phyloP scores from a whole-genome alignment of 1,140 invertebrate species.

The Diachasmimorpha longicaudata region DNA sequence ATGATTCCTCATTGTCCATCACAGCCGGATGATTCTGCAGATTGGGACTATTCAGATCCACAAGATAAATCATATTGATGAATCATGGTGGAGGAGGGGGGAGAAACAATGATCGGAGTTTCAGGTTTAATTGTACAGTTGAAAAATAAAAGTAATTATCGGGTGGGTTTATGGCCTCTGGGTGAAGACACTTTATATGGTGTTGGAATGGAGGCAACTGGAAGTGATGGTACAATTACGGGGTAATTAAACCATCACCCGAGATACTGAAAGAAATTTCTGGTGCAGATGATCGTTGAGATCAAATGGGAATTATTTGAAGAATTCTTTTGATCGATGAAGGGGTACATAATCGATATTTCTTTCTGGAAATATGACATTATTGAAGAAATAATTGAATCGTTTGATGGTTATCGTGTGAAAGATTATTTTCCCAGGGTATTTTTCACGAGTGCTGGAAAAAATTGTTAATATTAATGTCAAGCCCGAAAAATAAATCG shows the following conservation, averaged over 20 bases:
- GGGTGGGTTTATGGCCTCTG: background rate
- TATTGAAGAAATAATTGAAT: background rate
- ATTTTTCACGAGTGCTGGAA: too few relatives aligned
- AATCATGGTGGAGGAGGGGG: background rate
- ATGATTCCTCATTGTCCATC: background rate
- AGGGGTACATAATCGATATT: background rate
- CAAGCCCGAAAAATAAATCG: too few relatives aligned
- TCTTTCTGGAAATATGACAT: background rate
- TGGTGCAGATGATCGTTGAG: background rate
- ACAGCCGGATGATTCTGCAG: too few relatives aligned
- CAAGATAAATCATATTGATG: background rate
- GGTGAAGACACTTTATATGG: background rate
- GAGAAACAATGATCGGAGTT: background rate
- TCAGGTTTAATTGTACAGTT: background rate
- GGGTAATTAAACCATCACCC: slow-evolving; percentile 36
- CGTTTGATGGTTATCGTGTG: too few relatives aligned
- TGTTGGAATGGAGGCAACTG: slow-evolving; percentile 8
- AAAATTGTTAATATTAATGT: too few relatives aligned
- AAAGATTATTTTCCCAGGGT: too few relatives aligned
- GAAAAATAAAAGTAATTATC: background rate
- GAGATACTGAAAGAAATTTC: background rate
- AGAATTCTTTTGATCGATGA: background rate
- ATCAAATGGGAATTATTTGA: background rate
- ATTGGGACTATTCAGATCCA: background rate
- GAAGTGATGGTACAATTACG: slow-evolving; percentile 34